Conservation (phyloP, 2,888 invertebrate species). For the Meandrusa payeni region DNA sequence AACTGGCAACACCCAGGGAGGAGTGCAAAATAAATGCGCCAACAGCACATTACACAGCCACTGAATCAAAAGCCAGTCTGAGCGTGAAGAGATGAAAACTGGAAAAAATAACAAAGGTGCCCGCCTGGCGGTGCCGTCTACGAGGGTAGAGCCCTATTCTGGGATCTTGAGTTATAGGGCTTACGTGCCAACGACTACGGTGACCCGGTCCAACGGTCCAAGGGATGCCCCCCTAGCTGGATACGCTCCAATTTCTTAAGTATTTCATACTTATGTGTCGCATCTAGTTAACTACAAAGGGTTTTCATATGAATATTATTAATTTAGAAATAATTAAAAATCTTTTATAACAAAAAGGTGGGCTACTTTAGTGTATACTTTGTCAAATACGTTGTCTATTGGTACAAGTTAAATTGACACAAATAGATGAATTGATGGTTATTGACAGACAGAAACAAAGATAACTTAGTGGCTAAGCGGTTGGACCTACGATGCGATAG, state of each 20-base stretch:
- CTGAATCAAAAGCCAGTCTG: conserved; percentile 76
- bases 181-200: conserved; percentile 21
- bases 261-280: conserved; percentile 13
- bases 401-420: no score
- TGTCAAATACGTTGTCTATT: no score
- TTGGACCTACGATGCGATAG: no score
- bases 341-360: no score
- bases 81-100: conserved; percentile 78
- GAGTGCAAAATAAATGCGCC: conserved; percentile 78
- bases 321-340: no score
- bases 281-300: conserved; percentile 7
- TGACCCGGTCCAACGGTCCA: conserved; percentile 12
- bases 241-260: conserved; percentile 15
- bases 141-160: conserved; percentile 65
- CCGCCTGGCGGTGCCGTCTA: conserved; percentile 41
- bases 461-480: no score
- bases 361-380: no score
- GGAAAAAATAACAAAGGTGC: conserved; percentile 69
- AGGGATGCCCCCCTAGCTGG: conserved; percentile 11
- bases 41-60: conserved; percentile 76
- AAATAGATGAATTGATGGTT: no score
- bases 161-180: conserved; percentile 44
- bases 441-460: no score
- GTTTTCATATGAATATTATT: no score
- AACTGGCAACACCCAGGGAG: conserved; percentile 57